Percentiles rank a stretch among this genome's conserved stretches.
phyloP scores from a whole-genome alignment of 2,888 invertebrate genomes.

The Scaptomyza polygonia region DNA sequence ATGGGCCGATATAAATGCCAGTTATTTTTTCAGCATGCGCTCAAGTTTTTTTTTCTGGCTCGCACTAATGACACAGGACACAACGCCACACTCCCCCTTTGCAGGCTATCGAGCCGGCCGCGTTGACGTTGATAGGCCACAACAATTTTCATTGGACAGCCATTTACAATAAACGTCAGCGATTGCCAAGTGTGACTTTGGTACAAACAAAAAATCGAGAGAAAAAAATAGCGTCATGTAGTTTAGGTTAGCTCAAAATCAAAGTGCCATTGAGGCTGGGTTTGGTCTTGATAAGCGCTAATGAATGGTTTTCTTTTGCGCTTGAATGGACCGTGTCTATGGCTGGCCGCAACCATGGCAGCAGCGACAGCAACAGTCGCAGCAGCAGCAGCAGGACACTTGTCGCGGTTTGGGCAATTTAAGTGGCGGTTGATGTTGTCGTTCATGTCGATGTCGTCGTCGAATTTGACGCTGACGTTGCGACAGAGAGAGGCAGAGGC shows the following conservation, averaged over 20 bases:
- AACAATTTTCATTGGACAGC: conserved; percentile 80
- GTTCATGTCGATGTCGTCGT: conserved; percentile 57
- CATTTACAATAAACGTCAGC: conserved; percentile 81
- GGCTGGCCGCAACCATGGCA: conserved; percentile 62
- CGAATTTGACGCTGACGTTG: conserved; percentile 25
- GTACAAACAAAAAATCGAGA: not conserved
- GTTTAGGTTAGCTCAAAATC: conserved; percentile 72
- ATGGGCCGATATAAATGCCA: conserved; percentile 69
- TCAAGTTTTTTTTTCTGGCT: conserved; percentile 34
- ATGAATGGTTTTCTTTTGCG: conserved; percentile 79
- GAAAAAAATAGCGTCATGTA: conserved; percentile 39
- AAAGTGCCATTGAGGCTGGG: conserved; percentile 68
- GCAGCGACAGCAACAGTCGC: conserved; percentile 46
- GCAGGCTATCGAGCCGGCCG: conserved; percentile 24
- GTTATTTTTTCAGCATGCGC: conserved; percentile 62
- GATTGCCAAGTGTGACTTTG: conserved; percentile 43
- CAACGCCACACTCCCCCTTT: conserved; percentile 15
- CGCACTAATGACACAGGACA: conserved; percentile 74
- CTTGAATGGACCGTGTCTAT: conserved; percentile 71
- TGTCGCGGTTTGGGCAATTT: conserved; percentile 80
- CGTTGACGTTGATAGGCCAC: conserved; percentile 79
- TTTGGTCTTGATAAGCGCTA: conserved; percentile 72
- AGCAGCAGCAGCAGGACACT: conserved; percentile 66
- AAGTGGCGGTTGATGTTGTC: conserved; percentile 75
- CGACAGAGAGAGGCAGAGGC: conserved; percentile 19